Base-by-base conservation (phyloP, 2,797 vertebrate genomes). In the Sylvilagus floridanus region DNA sequence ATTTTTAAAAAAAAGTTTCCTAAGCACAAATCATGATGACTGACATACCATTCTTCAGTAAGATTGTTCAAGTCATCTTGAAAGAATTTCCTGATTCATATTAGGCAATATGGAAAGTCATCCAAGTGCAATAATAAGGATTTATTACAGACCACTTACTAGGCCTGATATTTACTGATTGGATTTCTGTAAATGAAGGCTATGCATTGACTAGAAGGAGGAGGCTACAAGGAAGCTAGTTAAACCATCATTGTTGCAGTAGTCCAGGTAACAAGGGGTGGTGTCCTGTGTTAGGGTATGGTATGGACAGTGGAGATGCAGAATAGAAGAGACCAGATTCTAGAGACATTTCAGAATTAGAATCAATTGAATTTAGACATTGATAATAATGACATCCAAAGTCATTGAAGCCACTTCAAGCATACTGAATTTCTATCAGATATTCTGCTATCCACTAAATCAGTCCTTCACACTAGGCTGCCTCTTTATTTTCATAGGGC, bases 1-100 rank as follows among this genome's bases (percentile, higher is more conserved):
- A 35, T 35, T 35, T 35, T 2, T 2, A 35, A 35, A 35, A 35
- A 93, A 97, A 97, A 94, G 5, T 16, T 16, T 82, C 35, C 24
- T 90, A 91, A 96, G 66, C 26, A 95, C 97, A 97, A 95, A 97
- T 94, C 93, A 66, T 96, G 95, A 97, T 89, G 97, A 28, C 37
- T 73, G 95, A 97, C 82, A 90, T 66, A 96, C 14, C 57, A 79
- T 78, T 93, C 88, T 88, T 97, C 69, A 84, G 90, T 94, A 92
- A 93, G 92, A 96, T 95, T 69, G 30, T 93, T 79, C 17, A 95
- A 97, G 85, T 95, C 93, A 97, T 96, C 91, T 91, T 97, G 90
- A 96, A 79, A 96, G 91, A 92, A 87, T 95, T 97, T 97, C 86
- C 94, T 94, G 91, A 95, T 94, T 73, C 50, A 96, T 89, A 84